Conservation (phyloP, 2,113 vertebrate species). For the Polyodon spathula region DNA sequence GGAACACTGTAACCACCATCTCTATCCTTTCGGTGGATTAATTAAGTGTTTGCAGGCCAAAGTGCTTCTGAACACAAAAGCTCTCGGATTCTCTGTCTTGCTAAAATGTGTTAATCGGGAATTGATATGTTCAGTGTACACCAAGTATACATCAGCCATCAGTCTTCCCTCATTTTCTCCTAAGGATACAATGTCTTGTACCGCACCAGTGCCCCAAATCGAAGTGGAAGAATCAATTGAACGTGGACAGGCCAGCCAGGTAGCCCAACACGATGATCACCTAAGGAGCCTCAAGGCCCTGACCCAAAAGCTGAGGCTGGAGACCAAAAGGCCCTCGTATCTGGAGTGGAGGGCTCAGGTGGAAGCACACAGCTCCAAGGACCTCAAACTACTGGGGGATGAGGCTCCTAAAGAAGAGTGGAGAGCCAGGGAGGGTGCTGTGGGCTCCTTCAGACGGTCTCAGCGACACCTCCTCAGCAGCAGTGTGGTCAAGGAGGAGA, state of each 20-base stretch:
- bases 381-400: constrained; percentile 27
- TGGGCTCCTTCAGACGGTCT: constrained; percentile 18
- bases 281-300: constrained; percentile 80
- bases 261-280: constrained; percentile 68
- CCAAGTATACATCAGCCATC: neutral
- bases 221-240: constrained; percentile 42
- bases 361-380: constrained; percentile 59
- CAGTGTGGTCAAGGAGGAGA: constrained; percentile 25
- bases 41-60: too few species aligned
- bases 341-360: constrained; percentile 83
- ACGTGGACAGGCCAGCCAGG: constrained; percentile 27
- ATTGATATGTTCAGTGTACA: too few species aligned
- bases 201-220: constrained; percentile 51
- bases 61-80: too few species aligned
- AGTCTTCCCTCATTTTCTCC: too few species aligned
- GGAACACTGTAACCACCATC: too few species aligned
- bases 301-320: constrained; percentile 82
- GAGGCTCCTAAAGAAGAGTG: constrained; percentile 14
- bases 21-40: too few species aligned
- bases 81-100: too few species aligned
- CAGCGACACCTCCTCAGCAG: constrained; percentile 29
- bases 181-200: constrained; percentile 27
- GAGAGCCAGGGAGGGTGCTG: constrained; percentile 11
- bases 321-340: constrained; percentile 89
- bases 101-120: too few species aligned